Evolutionary conservation across 2,113 vertebrate species (phyloP), one percentile per base, ranked within the genome.

Genomic region (Prochilodus magdalenae): DNA sequence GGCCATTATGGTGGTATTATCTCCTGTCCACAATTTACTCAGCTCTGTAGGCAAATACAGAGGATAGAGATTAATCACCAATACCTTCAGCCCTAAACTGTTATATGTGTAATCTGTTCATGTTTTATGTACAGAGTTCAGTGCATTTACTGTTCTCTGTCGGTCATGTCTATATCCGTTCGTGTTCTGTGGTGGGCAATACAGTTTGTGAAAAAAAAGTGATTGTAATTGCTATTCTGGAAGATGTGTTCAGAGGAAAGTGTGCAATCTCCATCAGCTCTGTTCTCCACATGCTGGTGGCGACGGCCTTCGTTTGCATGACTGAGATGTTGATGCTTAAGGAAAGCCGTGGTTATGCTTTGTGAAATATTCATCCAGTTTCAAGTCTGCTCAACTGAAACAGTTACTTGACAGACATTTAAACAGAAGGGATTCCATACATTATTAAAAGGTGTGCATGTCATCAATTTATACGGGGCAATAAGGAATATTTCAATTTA

Each of bases 281-380:
- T 5, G 0, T 0, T 33, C 80, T 69, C 85, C 36, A 77, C 20
- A 72, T 36, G 77, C 85, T 79, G 71, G 73, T 30, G 53, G 87
- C 86, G 83, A 55, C 79, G 84, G 77, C 85, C 88, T 89, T 91
- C 81, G 77, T 90, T 92, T 89, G 89, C 86, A 89, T 93, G 89
- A 92, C 87, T 90, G 84, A 74, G 79, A 89, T 77, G 86, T 84
- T 86, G 88, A 89, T 85, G 87, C 85, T 89, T 88, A 84, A 88
- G 71, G 84, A 88, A 92, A 87, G 83, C 77, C 81, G 80, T 70
- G 70, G 88, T 92, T 91, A 90, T 83, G 82, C 86, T 79, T 78
- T n/a, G 87, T 90, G 82, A 93, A 93, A 92, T 93, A 91, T 93
- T 92, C 84, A 93, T 93, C 80, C 79, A 75, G 74, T 85, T 90